These are phyloP conservation scores for Triplophysa dalaica DNA, from an alignment of 2,113 vertebrate species.

Conservation along the genomic window DNA sequence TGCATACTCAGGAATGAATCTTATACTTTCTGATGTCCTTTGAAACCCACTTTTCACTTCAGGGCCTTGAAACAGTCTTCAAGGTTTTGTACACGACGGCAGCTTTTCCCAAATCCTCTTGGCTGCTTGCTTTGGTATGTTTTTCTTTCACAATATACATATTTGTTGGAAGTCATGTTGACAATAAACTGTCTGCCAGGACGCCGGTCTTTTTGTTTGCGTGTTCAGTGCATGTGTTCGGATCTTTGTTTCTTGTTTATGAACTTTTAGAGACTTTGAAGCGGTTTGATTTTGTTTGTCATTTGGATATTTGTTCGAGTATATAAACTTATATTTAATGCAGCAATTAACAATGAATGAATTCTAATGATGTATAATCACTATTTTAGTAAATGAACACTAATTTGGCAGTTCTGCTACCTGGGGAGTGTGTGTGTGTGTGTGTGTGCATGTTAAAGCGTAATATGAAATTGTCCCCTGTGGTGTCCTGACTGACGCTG, in stretches of 20 bases:
- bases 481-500: constrained; percentile 1
- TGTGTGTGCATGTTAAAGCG: constrained; percentile 10
- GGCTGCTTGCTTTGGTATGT: background rate
- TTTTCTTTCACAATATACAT: background rate
- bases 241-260: background rate
- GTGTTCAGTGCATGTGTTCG: background rate
- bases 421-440: constrained; percentile 28
- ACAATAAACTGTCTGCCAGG: background rate
- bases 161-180: background rate
- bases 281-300: background rate
- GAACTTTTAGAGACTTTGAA: constrained; percentile 7
- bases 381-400: constrained; percentile 23
- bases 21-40: background rate
- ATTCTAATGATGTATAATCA: constrained; percentile 26
- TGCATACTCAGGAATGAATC: background rate
- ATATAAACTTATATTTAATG: constrained; percentile 3
- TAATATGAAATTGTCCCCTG: constrained; percentile 1
- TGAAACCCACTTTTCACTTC: background rate
- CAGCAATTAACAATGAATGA: constrained; percentile 34
- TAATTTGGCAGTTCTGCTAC: constrained; percentile 16
- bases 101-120: constrained; percentile 5
- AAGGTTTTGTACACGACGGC: background rate
- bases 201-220: background rate
- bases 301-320: constrained; percentile 11
- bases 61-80: background rate